A percentile compares a stretch with the other conserved stretches of the same genome.
Evolutionary conservation across 2,888 invertebrate genomes (phyloP).

Genomic region (Allophyes oxyacanthae): DNA sequence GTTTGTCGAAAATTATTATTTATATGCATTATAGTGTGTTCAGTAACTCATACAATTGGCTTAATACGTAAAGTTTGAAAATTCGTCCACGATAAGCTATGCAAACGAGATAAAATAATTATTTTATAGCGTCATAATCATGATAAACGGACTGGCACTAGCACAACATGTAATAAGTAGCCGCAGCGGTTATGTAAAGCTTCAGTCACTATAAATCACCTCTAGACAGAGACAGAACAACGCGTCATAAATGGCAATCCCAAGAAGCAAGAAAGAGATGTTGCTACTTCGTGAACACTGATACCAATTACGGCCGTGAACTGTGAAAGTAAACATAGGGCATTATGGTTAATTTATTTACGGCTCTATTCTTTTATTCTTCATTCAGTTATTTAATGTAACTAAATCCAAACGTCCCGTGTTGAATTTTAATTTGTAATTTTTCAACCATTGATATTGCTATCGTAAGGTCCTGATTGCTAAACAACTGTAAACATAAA

Average conservation of each 20-base stretch:
- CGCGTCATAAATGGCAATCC: conserved; percentile 36
- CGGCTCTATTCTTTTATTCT: conserved; percentile 62
- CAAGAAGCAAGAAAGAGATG: conserved; percentile 57
- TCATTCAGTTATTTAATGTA: conserved; percentile 41
- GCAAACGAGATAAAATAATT: conserved; percentile 79
- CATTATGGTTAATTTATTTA: conserved; percentile 70
- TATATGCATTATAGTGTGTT: conserved; percentile 6
- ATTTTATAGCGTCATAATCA: conserved; percentile 80
- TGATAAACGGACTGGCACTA: conserved; percentile 76
- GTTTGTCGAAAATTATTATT: conserved; percentile 2
- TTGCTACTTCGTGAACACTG: conserved; percentile 46
- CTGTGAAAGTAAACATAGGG: conserved; percentile 79
- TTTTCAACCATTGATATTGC: conserved; percentile 31
- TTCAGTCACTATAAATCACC: conserved; percentile 79
- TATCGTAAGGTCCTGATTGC: conserved; percentile 35
- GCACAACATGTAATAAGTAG: conserved; percentile 77
- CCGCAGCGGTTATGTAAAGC: conserved; percentile 69
- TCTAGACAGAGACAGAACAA: conserved; percentile 65
- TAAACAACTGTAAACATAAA: conserved; percentile 50
- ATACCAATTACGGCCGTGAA: conserved; percentile 76
- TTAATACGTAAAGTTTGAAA: conserved; percentile 47
- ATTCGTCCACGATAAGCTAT: conserved; percentile 57
- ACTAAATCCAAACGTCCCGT: conserved; percentile 40
- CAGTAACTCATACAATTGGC: conserved; percentile 25
- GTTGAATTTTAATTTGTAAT: conserved; percentile 41